Percentiles rank a stretch among this genome's conserved stretches.
phyloP scores from a whole-genome alignment of 2,888 invertebrate species.

The Prionchulus punctatus region DNA sequence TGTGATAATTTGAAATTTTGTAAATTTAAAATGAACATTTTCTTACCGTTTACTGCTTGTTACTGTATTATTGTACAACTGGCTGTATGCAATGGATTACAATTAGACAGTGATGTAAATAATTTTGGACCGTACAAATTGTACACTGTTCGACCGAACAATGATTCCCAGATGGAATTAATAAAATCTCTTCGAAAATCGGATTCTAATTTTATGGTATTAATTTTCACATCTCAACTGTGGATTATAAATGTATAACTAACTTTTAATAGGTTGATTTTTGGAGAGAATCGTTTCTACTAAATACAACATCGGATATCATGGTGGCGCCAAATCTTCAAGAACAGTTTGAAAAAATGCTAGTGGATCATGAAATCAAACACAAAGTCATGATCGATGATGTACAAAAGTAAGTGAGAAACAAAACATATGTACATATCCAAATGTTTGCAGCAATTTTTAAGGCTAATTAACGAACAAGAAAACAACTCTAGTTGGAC shows the following conservation, averaged over 20 bases:
- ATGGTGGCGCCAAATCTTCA: constrained; percentile 51
- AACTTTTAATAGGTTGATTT: constrained; percentile 24
- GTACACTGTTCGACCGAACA: neutral
- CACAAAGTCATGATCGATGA: constrained; percentile 53
- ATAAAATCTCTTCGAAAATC: neutral
- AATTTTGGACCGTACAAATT: neutral
- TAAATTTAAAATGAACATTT: too few species aligned
- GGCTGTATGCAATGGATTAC: too few species aligned
- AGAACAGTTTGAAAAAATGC: constrained; percentile 42
- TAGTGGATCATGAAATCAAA: constrained; percentile 47
- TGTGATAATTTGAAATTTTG: too few species aligned
- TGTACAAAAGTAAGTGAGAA: constrained; percentile 45
- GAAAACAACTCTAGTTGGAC: too few species aligned
- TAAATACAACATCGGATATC: constrained; percentile 42
- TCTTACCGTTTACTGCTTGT: too few species aligned
- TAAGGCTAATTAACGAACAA: too few species aligned
- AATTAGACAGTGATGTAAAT: too few species aligned
- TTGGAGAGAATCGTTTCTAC: constrained; percentile 26
- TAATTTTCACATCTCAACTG: too few species aligned
- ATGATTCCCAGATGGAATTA: neutral
- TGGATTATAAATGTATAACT: too few species aligned
- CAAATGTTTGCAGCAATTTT: too few species aligned
- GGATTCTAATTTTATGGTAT: neutral
- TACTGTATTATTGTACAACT: too few species aligned
- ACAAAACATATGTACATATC: too few species aligned